Evolutionary conservation across 1,140 invertebrate species (phyloP), one percentile per base, ranked within the genome.

Genomic region (Hylaeus volcanicus): DNA sequence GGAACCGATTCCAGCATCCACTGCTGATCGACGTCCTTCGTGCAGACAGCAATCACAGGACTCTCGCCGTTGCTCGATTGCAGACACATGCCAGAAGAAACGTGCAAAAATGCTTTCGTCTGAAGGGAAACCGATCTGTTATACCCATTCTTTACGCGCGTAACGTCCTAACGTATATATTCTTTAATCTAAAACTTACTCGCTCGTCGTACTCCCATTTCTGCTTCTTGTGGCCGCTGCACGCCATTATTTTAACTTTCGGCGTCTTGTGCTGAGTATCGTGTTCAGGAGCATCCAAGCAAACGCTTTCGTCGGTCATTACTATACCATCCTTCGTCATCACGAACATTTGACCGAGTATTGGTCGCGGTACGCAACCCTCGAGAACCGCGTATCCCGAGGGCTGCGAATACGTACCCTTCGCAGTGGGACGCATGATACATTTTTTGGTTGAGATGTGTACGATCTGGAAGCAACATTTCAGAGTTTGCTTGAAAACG

Each of bases 281-380:
- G 48, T 88, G 93, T 73, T 96, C 95, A 0, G 95, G 95, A 37
- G 95, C 95, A 89, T 97, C 96, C 53, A 97, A 90, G 88, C 96
- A 97, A 4, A 97, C 93, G 6, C 95, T 96, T 86, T 97, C 96
- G 85, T 97, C 96, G 0, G 95, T 96, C 95, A 96, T 96, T 72
- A 96, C 90, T 45, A 93, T 93, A 1, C 96, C 96, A 66, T 94
- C 94, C 61, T 94, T 93, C 2, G 95, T 95, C 88, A 96, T 95
- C 3, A 97, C 95, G 90, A 97, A 97, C 93, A 97, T 95, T 90
- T 97, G 96, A 83, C 95, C 94, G 15, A 95, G 92, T 68, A 94
- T 92, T 82, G 90, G 75, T 72, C 92, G 79, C 86, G 90, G 83
- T 15, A 94, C 71, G 83, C 95, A 96, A 41, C 93, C 91, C 15